These are phyloP conservation scores for Microchirus variegatus DNA, from an alignment of 2,797 vertebrate species.

Conservation along the genomic window DNA sequence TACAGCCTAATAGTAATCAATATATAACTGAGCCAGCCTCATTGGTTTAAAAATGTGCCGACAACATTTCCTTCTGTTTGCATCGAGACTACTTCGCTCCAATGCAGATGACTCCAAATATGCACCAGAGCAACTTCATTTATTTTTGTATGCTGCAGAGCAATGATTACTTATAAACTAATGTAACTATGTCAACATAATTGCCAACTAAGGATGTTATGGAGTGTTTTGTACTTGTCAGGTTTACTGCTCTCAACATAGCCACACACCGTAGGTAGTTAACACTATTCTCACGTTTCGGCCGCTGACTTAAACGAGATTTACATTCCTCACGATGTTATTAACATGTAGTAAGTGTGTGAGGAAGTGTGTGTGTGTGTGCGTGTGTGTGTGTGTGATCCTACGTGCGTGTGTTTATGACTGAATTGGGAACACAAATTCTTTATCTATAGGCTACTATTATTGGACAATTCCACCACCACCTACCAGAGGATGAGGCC, in stretches of 20 bases:
- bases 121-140: slow-evolving; percentile 81
- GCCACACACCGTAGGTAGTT: slow-evolving; percentile 42
- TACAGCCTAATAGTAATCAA: slow-evolving; percentile 50
- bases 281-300: slow-evolving; percentile 31
- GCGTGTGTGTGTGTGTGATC: slow-evolving; percentile 16
- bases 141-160: slow-evolving; percentile 84
- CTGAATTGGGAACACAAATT: slow-evolving; percentile 57
- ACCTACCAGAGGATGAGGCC: slow-evolving; percentile 26
- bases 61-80: slow-evolving; percentile 63
- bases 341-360: slow-evolving; percentile 58
- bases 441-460: slow-evolving; percentile 69
- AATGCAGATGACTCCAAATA: slow-evolving; percentile 74
- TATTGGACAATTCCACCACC: slow-evolving; percentile 47
- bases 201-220: slow-evolving; percentile 71
- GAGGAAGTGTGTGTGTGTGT: slow-evolving; percentile 41
- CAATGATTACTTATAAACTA: slow-evolving; percentile 72
- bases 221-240: slow-evolving; percentile 76
- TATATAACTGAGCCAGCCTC: slow-evolving; percentile 70
- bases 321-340: slow-evolving; percentile 49
- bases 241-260: slow-evolving; percentile 62
- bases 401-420: slow-evolving; percentile 37
- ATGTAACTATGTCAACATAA: slow-evolving; percentile 69
- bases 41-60: slow-evolving; percentile 53
- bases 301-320: slow-evolving; percentile 38
- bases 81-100: slow-evolving; percentile 55